phyloP scores from a whole-genome alignment of 2,888 invertebrate species.

The Magallana nippona region DNA sequence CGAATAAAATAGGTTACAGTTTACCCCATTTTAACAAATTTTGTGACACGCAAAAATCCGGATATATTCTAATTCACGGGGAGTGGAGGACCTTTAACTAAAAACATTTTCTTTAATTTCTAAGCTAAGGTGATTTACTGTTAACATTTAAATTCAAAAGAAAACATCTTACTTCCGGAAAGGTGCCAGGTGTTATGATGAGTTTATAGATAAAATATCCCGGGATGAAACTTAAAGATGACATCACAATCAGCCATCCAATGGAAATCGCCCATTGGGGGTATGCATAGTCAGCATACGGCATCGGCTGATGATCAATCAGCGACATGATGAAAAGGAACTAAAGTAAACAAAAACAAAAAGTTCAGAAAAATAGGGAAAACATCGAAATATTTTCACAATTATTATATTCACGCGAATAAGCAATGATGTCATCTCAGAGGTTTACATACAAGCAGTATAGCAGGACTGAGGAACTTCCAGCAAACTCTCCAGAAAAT shows the following conservation, averaged over 20 bases:
- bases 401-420: not conserved
- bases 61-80: no score
- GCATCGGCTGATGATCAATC: slow-evolving; percentile 60
- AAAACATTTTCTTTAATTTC: no score
- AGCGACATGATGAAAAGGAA: slow-evolving; percentile 74
- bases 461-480: slow-evolving; percentile 76
- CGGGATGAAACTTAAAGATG: slow-evolving; percentile 74
- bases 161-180: slow-evolving; percentile 65
- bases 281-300: slow-evolving; percentile 68
- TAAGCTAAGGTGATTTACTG: no score
- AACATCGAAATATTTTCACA: not conserved
- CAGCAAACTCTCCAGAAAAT: slow-evolving; percentile 78
- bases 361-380: not conserved
- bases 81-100: no score
- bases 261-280: slow-evolving; percentile 74
- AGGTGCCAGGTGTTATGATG: slow-evolving; percentile 67
- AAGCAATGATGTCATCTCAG: not conserved
- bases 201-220: slow-evolving; percentile 77
- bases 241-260: slow-evolving; percentile 78
- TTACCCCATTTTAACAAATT: no score
- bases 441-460: slow-evolving; percentile 71
- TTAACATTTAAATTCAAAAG: not conserved
- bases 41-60: no score
- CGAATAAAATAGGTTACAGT: no score
- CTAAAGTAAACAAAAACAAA: slow-evolving; percentile 59